phyloP scores from a whole-genome alignment of 92 coral and sea anemone genomes.

The Epizoanthus illoricatus region DNA sequence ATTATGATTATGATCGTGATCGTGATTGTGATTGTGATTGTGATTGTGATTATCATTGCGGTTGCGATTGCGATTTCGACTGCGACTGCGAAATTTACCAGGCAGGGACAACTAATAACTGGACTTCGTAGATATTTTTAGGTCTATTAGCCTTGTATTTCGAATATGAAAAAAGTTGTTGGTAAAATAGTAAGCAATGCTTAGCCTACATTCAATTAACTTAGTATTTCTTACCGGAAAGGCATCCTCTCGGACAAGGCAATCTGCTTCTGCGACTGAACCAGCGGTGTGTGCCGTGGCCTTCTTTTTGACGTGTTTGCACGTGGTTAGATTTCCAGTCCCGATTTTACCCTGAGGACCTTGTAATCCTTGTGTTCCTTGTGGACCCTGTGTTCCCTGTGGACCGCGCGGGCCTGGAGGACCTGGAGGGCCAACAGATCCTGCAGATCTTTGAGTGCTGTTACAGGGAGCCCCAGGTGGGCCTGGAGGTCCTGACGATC shows the following conservation, averaged over 20 bases:
- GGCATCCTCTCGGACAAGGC: slow-evolving; percentile 6
- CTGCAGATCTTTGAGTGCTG: slow-evolving; percentile 22
- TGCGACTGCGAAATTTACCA: no score
- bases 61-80: no score
- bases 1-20: no score
- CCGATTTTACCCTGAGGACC: slow-evolving; percentile 73
- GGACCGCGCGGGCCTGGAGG: slow-evolving; percentile 43
- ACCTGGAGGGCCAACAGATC: slow-evolving; percentile 35
- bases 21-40: no score
- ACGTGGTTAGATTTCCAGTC: slow-evolving; percentile 62
- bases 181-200: no score
- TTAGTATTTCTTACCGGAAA: slow-evolving; percentile 14
- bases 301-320: slow-evolving; percentile 46
- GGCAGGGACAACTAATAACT: no score
- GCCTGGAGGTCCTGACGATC: slow-evolving; percentile 46
- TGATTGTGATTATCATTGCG: no score
- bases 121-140: no score
- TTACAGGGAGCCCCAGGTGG: slow-evolving; percentile 48
- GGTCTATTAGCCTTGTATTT: no score
- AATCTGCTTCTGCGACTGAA: slow-evolving; percentile 40
- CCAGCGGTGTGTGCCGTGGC: slow-evolving; percentile 75
- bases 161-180: no score
- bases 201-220: no score
- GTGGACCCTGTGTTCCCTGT: slow-evolving; percentile 60
- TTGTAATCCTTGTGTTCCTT: slow-evolving; percentile 58